A percentile compares a stretch with the other conserved stretches of the same genome.
Evolutionary conservation across 2,888 invertebrate species (phyloP).

Genomic region (Cistogaster globosa): DNA sequence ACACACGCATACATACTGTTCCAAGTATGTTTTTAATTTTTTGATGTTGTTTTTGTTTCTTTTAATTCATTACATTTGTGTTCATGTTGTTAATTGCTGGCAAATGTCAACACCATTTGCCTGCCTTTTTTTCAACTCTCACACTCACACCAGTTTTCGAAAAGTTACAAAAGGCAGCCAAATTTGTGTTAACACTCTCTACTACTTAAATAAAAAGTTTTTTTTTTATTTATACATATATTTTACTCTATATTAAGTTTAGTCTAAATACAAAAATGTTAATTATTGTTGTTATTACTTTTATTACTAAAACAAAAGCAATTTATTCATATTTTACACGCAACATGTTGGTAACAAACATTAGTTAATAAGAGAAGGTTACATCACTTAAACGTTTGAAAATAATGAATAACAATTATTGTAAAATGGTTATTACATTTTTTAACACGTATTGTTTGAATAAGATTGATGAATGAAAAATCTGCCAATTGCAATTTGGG

Average conservation of each 20-base stretch:
- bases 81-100: constrained; percentile 69
- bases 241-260: constrained; percentile 11
- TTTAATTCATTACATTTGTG: constrained; percentile 62
- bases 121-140: neutral
- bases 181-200: constrained; percentile 61
- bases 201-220: constrained; percentile 23
- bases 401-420: neutral
- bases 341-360: constrained; percentile 60
- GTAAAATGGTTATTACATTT: too few species aligned
- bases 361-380: constrained; percentile 27
- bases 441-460: too few species aligned
- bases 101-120: constrained; percentile 68
- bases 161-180: constrained; percentile 41
- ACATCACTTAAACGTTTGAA: neutral
- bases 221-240: neutral
- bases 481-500: too few species aligned
- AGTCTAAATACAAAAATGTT: constrained; percentile 53
- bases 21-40: constrained; percentile 29
- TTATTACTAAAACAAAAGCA: constrained; percentile 41
- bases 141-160: neutral
- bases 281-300: constrained; percentile 64
- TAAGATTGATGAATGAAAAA: too few species aligned
- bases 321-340: constrained; percentile 65
- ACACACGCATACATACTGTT: neutral
- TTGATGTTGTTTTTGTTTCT: constrained; percentile 19